These are phyloP conservation scores for Podocnemis expansa DNA, from an alignment of 2,113 vertebrate genomes.

Conservation along the genomic window DNA sequence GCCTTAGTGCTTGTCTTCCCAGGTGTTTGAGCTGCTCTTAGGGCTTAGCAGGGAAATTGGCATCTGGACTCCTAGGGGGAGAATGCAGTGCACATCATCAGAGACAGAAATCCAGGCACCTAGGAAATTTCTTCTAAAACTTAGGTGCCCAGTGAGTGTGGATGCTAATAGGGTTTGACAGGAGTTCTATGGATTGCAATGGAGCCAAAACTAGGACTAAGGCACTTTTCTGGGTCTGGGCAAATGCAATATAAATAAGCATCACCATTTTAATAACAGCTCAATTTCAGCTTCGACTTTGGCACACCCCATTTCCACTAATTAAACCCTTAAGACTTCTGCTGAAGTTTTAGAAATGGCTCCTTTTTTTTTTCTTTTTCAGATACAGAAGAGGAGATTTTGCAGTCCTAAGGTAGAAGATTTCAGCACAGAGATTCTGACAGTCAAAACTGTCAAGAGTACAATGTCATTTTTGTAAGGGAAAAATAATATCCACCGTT, in stretches of 20 bases:
- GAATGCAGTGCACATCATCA: background rate
- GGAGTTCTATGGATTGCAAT: background rate
- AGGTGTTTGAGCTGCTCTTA: background rate
- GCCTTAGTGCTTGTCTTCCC: background rate
- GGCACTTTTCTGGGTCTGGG: background rate
- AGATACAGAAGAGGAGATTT: background rate
- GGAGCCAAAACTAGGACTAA: background rate
- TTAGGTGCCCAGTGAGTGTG: background rate
- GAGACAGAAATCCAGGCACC: background rate
- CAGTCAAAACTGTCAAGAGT: background rate
- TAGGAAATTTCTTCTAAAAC: background rate
- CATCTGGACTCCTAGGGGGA: background rate
- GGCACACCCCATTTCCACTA: background rate
- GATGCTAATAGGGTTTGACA: background rate
- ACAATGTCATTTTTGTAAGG: background rate
- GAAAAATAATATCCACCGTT: background rate
- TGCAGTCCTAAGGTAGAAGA: background rate
- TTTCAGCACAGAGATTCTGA: background rate
- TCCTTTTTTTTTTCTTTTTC: background rate
- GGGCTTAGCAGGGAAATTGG: too few relatives aligned
- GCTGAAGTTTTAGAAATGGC: background rate
- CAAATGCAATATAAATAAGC: background rate
- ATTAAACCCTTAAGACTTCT: background rate
- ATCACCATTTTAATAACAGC: background rate
- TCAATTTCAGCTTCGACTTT: background rate